A percentile compares a stretch with the other conserved stretches of the same genome.
Evolutionary conservation across 2,888 invertebrate genomes (phyloP).

Genomic region (Agrochola circellaris): DNA sequence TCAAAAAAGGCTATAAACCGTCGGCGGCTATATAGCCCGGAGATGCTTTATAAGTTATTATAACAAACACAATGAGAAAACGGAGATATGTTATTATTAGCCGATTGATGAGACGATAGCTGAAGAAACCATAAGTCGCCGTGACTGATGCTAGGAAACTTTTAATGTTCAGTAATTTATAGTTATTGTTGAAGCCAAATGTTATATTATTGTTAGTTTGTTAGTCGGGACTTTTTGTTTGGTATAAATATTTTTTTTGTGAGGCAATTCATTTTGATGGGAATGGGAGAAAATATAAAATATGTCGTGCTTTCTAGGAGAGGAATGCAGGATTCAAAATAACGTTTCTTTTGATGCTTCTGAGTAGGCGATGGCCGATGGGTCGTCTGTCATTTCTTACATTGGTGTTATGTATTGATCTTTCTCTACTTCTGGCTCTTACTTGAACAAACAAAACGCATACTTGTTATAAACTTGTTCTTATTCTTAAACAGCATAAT

Average conservation of each 20-base stretch:
- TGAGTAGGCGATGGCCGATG: constrained; percentile 4
- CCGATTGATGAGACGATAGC: constrained; percentile 76
- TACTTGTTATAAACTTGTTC: background rate
- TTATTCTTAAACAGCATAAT: background rate
- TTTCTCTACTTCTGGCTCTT: background rate
- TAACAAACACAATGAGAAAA: constrained; percentile 83
- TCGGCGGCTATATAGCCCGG: constrained; percentile 78
- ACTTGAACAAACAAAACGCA: background rate
- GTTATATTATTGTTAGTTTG: constrained; percentile 62
- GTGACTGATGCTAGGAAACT: constrained; percentile 66
- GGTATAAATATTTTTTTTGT: constrained; percentile 61
- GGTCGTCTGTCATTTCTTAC: background rate
- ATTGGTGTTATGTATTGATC: background rate
- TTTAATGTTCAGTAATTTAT: constrained; percentile 68
- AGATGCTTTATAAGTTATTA: constrained; percentile 81
- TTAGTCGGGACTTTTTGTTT: constrained; percentile 63
- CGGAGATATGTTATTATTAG: constrained; percentile 76
- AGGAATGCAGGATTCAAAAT: constrained; percentile 48
- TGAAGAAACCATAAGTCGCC: constrained; percentile 60
- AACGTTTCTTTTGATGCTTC: constrained; percentile 32
- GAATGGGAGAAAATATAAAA: constrained; percentile 62
- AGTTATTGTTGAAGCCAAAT: constrained; percentile 66
- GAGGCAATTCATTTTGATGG: constrained; percentile 57
- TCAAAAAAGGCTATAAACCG: constrained; percentile 86
- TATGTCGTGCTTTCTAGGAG: constrained; percentile 43